These are phyloP conservation scores for Pseudopodoces humilis DNA, from an alignment of 2,113 vertebrate genomes.

Conservation along the genomic window DNA sequence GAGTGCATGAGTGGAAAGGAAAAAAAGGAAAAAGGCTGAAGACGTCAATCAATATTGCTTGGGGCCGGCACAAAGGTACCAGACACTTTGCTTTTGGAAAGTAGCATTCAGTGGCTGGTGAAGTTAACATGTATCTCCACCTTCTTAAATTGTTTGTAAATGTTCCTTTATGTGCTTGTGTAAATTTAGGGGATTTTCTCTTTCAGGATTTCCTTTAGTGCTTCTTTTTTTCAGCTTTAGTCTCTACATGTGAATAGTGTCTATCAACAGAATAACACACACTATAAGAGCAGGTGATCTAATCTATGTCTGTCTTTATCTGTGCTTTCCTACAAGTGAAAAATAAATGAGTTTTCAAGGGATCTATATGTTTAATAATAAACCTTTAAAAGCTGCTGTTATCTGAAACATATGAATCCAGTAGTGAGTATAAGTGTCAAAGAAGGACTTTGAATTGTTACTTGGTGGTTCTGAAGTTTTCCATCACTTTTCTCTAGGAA, in stretches of 20 bases:
- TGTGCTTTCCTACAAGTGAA: background rate
- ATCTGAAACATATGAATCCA: background rate
- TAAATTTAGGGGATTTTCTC: background rate
- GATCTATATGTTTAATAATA: background rate
- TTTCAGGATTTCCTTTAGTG: background rate
- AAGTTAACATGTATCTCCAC: fast-evolving
- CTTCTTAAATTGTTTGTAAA: background rate
- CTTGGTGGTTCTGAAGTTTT: background rate
- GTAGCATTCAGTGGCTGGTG: background rate
- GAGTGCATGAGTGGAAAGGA: background rate
- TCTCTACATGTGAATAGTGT: background rate
- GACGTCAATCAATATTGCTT: background rate
- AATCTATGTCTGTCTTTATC: background rate
- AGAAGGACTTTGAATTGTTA: background rate
- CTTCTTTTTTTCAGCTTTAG: background rate
- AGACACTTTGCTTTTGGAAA: background rate
- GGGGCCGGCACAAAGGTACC: background rate
- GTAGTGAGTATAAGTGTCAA: background rate
- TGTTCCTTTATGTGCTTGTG: background rate
- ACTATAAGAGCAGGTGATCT: background rate
- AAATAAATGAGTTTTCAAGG: background rate
- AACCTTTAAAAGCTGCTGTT: background rate
- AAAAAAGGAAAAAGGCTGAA: background rate
- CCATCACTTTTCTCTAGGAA: background rate
- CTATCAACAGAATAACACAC: background rate